Evolutionary conservation across 1,140 invertebrate genomes (phyloP), one percentile per base, ranked within the genome.

Genomic region (Pogonomyrmex barbatus): DNA sequence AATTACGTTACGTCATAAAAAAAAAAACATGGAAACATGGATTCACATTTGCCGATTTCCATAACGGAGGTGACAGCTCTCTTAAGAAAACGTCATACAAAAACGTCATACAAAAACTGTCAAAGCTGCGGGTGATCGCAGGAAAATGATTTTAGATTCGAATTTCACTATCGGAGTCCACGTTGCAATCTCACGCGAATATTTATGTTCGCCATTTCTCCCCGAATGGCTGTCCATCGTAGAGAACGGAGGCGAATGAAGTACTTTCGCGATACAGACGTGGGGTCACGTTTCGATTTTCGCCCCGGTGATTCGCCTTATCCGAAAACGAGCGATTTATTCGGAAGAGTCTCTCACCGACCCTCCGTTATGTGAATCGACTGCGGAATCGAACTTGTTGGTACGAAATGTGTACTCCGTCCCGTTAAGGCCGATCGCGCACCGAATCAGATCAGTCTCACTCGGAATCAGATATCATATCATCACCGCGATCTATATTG

Each of bases 311-410:
- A 83, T 83, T 83, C 79, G 42, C 79, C 79, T 83, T 83, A 75
- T 60, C 30, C 68, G 54, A 73, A 83, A 75, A 83, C 79, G 68
- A 60, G 68, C 68, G 45, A 83, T 83, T 83, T 83, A 83, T 83
- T 47, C 79, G 54, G 30, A 83, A 54, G 78, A 54, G 54, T n/a
- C 79, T 75, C 67, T 60, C 79, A 9, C 30, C 67, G 14, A 24
- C 50, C n/a, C 36, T 70, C 10, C 52, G 54, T 10, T 50, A 47
- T 83, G 79, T 50, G 79, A 83, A 83, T 50, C 68, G 79, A 73
- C 54, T 75, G 42, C 39, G 42, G 33, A 60, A 60, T 75, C 54
- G 17, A 60, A 73, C 79, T 73, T 60, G 39, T 73, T 47, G 54
- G 63, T 47, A 60, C 54, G 30, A 73, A 82, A 71, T 60, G 67